Base-by-base conservation (phyloP, 2,888 invertebrate species). In the Polylopha cassiicola region DNA sequence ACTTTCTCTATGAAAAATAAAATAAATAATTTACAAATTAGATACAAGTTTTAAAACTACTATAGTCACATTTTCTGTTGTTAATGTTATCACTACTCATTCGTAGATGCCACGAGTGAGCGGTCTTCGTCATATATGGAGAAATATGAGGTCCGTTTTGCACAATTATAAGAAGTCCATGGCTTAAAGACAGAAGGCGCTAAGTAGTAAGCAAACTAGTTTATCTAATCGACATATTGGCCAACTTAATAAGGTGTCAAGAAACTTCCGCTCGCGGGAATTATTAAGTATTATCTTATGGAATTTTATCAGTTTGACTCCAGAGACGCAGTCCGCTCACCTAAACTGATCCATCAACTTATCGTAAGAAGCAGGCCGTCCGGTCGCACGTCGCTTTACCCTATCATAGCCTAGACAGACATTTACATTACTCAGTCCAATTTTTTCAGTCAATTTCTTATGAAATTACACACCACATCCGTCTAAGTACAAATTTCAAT, bases 1-100 rank as follows among this genome's bases (percentile, higher is more conserved):
- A 78, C 79, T 77, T 84, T 84, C 79, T 84, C 84, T 84, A 84
- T 84, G 73, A 80, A 84, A 82, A 84, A 82, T 80, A 79, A 76
- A 81, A 80, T 68, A 70, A 70, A 68, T 82, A 84, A 85, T 84
- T 81, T 84, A 84, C 84, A 84, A 76, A 79, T 81, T 79, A 84
- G 70, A 79, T 84, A 84, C 82, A 81, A 74, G 74, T 79, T 78
- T 72, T 73, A 46, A 41, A 37, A 49, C 66, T 69, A 71, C 74
- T 79, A 72, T 78, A 81, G 81, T 80, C 79, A 80, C 76, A 34
- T 73, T 76, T 73, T 56, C 66, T 71, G 66, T 65, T 70, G 61
- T 71, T 62, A 66, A 65, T 58, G 57, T 65, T 30, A 30, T 13
- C 21, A n/a, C 68, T 77, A 79, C 75, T 76, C 79, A 79, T 82